Percentiles rank a stretch among this genome's conserved stretches.
Evolutionary conservation across 1,140 invertebrate genomes (phyloP).

Genomic region (Pseudomyrmex dendroicus): DNA sequence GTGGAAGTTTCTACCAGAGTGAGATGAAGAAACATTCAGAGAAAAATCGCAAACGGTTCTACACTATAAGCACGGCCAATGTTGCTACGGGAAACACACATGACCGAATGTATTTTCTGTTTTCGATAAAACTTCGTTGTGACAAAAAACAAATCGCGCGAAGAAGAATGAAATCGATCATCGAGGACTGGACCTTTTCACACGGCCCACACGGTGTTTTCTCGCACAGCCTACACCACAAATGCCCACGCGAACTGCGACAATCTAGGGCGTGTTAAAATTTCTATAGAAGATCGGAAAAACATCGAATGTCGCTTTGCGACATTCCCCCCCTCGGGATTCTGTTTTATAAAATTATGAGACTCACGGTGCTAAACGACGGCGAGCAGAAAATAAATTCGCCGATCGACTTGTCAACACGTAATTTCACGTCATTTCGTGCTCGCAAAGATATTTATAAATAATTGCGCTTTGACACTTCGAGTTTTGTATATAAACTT

Average conservation of each 20-base stretch:
- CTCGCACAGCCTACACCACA: slow-evolving; percentile 27
- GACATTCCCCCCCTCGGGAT: slow-evolving; percentile 2
- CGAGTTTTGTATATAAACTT: no score
- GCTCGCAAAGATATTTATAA: background rate
- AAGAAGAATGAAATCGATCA: slow-evolving; percentile 44
- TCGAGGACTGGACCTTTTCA: slow-evolving; percentile 9
- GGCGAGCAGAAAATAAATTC: background rate
- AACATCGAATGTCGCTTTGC: background rate
- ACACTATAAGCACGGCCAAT: background rate
- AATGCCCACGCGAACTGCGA: background rate
- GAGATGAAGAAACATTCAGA: no score
- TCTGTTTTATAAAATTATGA: background rate
- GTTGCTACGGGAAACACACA: background rate
- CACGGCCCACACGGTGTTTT: background rate
- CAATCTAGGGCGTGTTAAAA: slow-evolving; percentile 17
- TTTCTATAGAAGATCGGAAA: background rate
- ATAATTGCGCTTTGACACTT: background rate
- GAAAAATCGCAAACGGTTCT: no score
- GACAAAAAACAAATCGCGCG: background rate
- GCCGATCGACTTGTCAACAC: background rate
- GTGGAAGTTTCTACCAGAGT: no score
- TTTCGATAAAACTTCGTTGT: background rate
- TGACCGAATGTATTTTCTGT: background rate
- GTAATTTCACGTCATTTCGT: background rate
- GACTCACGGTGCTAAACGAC: background rate